Base-by-base conservation (phyloP, 2,888 invertebrate genomes). In the Sarcophaga carnaria region DNA sequence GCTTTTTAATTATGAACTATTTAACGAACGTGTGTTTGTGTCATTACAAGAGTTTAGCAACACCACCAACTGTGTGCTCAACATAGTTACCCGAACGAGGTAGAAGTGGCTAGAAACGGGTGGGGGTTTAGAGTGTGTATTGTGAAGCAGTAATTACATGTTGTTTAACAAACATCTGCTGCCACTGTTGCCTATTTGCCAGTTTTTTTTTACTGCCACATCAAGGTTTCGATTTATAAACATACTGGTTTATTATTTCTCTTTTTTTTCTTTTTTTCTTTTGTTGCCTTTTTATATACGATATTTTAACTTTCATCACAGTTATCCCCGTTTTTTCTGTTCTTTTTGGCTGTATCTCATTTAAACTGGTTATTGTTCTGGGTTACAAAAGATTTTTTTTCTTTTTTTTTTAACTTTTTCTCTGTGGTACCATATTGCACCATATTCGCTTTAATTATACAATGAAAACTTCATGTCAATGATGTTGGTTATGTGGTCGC, bases 1-100 rank as follows among this genome's bases (percentile, higher is more conserved):
- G 71, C 67, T 63, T 77, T 81, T 85, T 85, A 85, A 85, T 85
- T 85, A 85, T 78, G 47, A 81, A 80, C 77, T 85, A 47, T 81
- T 80, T 78, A 81, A 80, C 71, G 71, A 84, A 76, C 67, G 83
- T 60, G 8, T 37, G 37, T 72, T 25, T 47, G 45, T 47, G 47
- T 62, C 67, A 71, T 63, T 69, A 64, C 25, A 62, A 83, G 74
- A 77, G 66, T 74, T 78, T 85, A 70, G 60, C 85, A 62, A 37
- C 49, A 74, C 72, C 72, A 74, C 69, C 79, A 82, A 25, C 59
- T 37, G 37, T 37, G 49, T 17, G n/a, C 45, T 66, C 37, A 66
- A 70, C 78, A 81, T 81, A 64, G 66, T 60, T 69, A 78, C 59
- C 54, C 22, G 22, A 37, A 10, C 37, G 37, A 10, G 10, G 37